These are phyloP conservation scores for Eupithecia subumbrata DNA, from an alignment of 2,888 invertebrate species.

Conservation along the genomic window DNA sequence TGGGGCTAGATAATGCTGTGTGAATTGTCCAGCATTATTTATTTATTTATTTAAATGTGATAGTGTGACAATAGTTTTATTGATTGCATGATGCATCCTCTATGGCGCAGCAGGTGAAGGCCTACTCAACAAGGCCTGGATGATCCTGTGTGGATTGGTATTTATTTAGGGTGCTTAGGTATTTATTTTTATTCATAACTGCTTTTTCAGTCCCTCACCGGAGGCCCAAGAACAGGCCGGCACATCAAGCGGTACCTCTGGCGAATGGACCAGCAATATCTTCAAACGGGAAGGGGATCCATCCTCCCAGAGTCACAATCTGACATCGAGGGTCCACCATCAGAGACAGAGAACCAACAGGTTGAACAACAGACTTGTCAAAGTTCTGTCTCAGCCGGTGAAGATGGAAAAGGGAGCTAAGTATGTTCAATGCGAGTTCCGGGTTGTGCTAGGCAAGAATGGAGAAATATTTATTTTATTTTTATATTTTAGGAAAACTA, in stretches of 20 bases:
- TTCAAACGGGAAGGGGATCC: constrained; percentile 14
- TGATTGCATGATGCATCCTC: too few relatives aligned
- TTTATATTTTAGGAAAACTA: too few relatives aligned
- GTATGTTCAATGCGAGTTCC: constrained; percentile 14
- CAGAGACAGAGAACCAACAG: constrained; percentile 33
- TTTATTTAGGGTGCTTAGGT: too few relatives aligned
- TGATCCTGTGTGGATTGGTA: too few relatives aligned
- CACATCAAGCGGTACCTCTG: constrained; percentile 15
- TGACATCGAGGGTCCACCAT: constrained; percentile 23
- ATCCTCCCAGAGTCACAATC: neutral
- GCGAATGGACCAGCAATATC: constrained; percentile 21
- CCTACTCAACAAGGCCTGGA: too few relatives aligned
- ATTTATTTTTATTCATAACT: too few relatives aligned
- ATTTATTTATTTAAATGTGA: too few relatives aligned
- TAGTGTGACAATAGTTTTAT: too few relatives aligned
- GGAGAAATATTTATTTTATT: too few relatives aligned
- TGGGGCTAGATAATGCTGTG: too few relatives aligned
- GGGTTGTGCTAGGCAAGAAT: neutral
- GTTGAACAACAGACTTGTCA: constrained; percentile 53
- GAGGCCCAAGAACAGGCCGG: neutral
- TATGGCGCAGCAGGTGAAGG: too few relatives aligned
- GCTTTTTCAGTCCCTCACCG: neutral
- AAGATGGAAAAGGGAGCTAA: constrained; percentile 52
- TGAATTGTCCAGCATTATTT: too few relatives aligned
- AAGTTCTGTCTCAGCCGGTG: constrained; percentile 54